Percentiles rank a stretch among this genome's conserved stretches.
These are phyloP conservation scores for Polyommatus icarus DNA, from an alignment of 2,888 invertebrate species.

Conservation along the genomic window DNA sequence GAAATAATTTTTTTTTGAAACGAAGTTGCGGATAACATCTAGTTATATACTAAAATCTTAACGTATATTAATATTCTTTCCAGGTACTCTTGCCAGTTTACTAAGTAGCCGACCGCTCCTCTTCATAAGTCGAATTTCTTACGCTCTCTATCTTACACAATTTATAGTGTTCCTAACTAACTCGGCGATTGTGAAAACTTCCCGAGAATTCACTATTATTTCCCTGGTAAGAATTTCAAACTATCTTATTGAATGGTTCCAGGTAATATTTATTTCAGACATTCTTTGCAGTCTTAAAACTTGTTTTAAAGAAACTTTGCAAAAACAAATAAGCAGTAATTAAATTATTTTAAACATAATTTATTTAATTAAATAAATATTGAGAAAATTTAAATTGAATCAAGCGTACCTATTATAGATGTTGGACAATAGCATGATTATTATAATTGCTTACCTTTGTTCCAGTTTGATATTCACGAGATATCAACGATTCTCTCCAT, in stretches of 20 bases:
- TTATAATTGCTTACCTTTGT: constrained; percentile 28
- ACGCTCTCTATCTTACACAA: constrained; percentile 83
- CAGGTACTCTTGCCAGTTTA: constrained; percentile 74
- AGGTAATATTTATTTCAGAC: constrained; percentile 20
- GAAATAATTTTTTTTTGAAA: not conserved
- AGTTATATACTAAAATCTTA: not conserved
- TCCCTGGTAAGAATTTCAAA: constrained; percentile 75
- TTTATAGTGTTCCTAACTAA: constrained; percentile 84
- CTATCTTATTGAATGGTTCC: constrained; percentile 26
- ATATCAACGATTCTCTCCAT: constrained; percentile 72
- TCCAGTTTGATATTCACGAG: constrained; percentile 66
- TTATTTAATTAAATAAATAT: no score
- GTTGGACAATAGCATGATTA: no score
- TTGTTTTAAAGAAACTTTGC: not conserved
- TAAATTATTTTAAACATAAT: no score
- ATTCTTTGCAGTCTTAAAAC: not conserved
- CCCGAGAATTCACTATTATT: constrained; percentile 79
- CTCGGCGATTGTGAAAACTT: constrained; percentile 81
- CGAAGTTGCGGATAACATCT: not conserved
- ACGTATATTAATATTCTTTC: constrained; percentile 24
- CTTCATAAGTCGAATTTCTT: constrained; percentile 83
- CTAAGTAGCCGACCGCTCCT: constrained; percentile 79
- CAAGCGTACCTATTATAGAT: no score
- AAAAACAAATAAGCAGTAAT: no score
- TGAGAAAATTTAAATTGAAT: no score